Conservation (phyloP, 2,113 vertebrate species). For the Garra rufa region DNA sequence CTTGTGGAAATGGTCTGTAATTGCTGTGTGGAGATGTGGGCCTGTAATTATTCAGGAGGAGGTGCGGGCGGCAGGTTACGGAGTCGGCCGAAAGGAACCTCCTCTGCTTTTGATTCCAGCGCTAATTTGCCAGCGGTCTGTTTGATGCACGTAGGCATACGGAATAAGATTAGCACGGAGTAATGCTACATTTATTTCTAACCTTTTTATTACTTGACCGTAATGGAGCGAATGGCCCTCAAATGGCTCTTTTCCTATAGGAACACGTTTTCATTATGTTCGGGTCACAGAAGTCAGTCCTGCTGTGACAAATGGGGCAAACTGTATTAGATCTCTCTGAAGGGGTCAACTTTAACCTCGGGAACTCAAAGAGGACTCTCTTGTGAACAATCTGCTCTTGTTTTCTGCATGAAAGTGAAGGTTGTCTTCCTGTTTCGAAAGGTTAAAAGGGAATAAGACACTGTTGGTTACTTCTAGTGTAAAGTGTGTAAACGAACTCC, state of each 20-base stretch:
- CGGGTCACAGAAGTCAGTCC: constrained; percentile 14
- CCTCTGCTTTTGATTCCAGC: constrained; percentile 23
- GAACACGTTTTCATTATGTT: constrained; percentile 16
- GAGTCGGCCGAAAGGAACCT: background rate
- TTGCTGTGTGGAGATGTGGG: constrained; percentile 51
- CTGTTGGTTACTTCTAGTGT: background rate
- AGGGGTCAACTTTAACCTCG: constrained; percentile 31
- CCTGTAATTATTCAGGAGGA: constrained; percentile 55
- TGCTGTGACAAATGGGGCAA: background rate
- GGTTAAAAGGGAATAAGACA: background rate
- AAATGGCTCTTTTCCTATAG: constrained; percentile 21
- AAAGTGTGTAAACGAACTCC: background rate
- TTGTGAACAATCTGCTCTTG: constrained; percentile 1
- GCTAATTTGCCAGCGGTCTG: constrained; percentile 18
- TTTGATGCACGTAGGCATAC: background rate
- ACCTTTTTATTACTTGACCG: background rate
- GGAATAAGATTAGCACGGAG: background rate
- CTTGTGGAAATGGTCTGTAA: constrained; percentile 57
- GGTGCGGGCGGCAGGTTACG: constrained; percentile 28
- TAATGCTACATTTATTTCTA: background rate
- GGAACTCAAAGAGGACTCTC: constrained; percentile 11
- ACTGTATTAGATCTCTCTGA: constrained; percentile 13
- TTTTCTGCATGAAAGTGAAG: background rate
- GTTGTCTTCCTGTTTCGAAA: background rate
- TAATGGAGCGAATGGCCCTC: constrained; percentile 15